Base-by-base conservation (phyloP, 1,140 invertebrate genomes). In the Condylostylus longicornis region DNA sequence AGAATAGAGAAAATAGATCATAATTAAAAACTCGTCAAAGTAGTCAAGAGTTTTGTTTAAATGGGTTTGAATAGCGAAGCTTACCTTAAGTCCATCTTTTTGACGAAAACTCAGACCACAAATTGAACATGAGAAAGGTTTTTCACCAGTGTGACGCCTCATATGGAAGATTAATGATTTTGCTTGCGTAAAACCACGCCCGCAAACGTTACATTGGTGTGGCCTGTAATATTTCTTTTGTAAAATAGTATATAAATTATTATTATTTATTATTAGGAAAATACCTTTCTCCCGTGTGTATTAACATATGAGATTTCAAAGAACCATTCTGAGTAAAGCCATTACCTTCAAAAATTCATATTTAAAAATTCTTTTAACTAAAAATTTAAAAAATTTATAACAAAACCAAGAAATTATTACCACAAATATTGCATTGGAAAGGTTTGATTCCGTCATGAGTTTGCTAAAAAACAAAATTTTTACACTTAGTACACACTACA, bases 361-460 rank as follows among this genome's bases (percentile, higher is more conserved):
- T n/a, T n/a, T n/a, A n/a, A n/a, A n/a, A n/a, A n/a, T n/a, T n/a
- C n/a, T n/a, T n/a, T n/a, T n/a, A n/a, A n/a, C n/a, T n/a, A n/a
- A n/a, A n/a, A n/a, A n/a, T n/a, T n/a, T n/a, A n/a, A n/a, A n/a
- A n/a, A n/a, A n/a, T n/a, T n/a, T n/a, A n/a, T n/a, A n/a, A n/a
- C n/a, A n/a, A n/a, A n/a, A n/a, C n/a, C n/a, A n/a, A n/a, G n/a
- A n/a, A n/a, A n/a, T n/a, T n/a, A n/a, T n/a, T n/a, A 5, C 56
- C 58, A 45, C 77, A 81, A 19, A 74, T 51, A 7, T 68, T 64
- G 43, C 78, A 81, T 10, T 58, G 57, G 44, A 67, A 71, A 0
- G 68, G 64, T 40, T 69, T 71, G 22, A 71, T 68, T 0, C 71
- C 71, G 0, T 72, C 69, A 34, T 80, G 77, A 32, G 69, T 68